phyloP scores from a whole-genome alignment of 2,888 invertebrate genomes.

The Cybosia mesomella region DNA sequence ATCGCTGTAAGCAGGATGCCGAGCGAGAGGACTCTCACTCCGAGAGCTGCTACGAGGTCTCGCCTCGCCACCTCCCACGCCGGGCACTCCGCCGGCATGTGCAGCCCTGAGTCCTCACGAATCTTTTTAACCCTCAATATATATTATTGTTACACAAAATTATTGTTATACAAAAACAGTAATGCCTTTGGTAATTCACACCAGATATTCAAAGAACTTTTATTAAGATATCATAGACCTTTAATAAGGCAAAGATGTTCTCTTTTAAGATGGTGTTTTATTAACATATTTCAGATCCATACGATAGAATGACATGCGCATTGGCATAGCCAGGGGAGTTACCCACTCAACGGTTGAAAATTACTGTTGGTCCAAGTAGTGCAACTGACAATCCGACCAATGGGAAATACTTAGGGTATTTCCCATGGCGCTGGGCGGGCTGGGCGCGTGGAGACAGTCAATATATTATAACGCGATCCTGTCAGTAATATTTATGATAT shows the following conservation, averaged over 20 bases:
- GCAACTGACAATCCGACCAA: not conserved
- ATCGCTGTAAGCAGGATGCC: too few relatives aligned
- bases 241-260: not conserved
- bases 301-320: not conserved
- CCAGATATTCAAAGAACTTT: constrained; percentile 7
- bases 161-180: constrained; percentile 11
- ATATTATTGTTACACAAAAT: constrained; percentile 10
- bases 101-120: not conserved
- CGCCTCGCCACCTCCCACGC: too few relatives aligned
- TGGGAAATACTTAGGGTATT: not conserved
- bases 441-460: too few relatives aligned
- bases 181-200: constrained; percentile 7
- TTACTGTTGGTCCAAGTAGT: too few relatives aligned
- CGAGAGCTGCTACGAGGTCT: too few relatives aligned
- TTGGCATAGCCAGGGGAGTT: not conserved
- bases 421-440: too few relatives aligned
- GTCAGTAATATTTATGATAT: too few relatives aligned
- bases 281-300: not conserved
- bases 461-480: too few relatives aligned
- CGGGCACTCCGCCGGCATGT: too few relatives aligned
- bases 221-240: not conserved
- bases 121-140: constrained; percentile 1
- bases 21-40: too few relatives aligned
- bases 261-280: not conserved
- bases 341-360: too few relatives aligned